Base-by-base conservation (phyloP, 2,888 invertebrate species). In the Theretra japonica region DNA sequence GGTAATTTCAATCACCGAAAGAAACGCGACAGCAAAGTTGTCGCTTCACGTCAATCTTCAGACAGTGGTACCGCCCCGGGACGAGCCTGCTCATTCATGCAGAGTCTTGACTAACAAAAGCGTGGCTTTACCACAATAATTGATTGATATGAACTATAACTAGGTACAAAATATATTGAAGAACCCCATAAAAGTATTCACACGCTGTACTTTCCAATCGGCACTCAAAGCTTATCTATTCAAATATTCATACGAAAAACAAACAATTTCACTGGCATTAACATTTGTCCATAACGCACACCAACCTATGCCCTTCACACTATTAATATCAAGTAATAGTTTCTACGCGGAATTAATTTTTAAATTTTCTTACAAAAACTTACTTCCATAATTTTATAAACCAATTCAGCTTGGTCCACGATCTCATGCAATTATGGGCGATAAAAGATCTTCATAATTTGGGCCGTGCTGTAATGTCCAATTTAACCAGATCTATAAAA, bases 341-440 rank as follows among this genome's bases (percentile, higher is more conserved):
- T 85, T 85, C 85, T 81, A 83, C 79, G 79, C 78, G 73, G 79
- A 82, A 80, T 82, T 80, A 75, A 79, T 80, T 76, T 81, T 80
- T 76, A 79, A 48, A 65, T 82, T 80, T 79, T 75, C 74, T 65
- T 70, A 69, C 53, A 62, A 48, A 75, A 76, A 68, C 15, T 65
- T 48, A 65, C 41, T 65, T 41, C 65, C 65, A 65, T 65, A 41
- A 62, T n/a, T 41, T 25, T 58, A n/a, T 1, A 1, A 48, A 23
- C 65, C 65, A 65, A 65, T 41, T 23, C 48, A 23, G 23, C 11
- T 41, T 48, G 65, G 23, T 23, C 65, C 48, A 17, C 17, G 48
- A 65, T 17, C 19, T n/a, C 17, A 2, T 23, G 41, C 41, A 65
- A 65, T 48, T 25, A 15, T 17, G 1, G 17, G 48, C 15, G 23